These are phyloP conservation scores for Galleria mellonella DNA, from an alignment of 1,140 invertebrate species.

Conservation along the genomic window DNA sequence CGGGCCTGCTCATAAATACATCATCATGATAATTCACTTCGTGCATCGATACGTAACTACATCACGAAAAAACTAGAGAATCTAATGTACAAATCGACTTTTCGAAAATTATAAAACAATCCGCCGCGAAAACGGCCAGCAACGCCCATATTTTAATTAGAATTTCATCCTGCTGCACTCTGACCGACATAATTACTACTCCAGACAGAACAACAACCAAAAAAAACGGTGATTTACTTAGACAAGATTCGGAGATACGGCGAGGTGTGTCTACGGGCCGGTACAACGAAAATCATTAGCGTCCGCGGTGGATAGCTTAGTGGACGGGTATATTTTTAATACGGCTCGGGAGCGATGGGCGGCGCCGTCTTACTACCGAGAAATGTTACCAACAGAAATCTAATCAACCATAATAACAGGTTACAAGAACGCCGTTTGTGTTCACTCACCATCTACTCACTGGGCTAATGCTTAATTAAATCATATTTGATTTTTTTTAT, in stretches of 20 bases:
- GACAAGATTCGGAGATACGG: slow-evolving; percentile 61
- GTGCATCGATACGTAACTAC: slow-evolving; percentile 27
- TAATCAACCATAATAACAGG: slow-evolving; percentile 73
- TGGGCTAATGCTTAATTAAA: slow-evolving; percentile 69
- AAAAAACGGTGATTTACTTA: slow-evolving; percentile 69
- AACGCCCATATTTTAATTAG: slow-evolving; percentile 68
- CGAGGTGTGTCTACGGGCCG: slow-evolving; percentile 58
- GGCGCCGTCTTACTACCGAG: slow-evolving; percentile 66
- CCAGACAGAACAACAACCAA: slow-evolving; percentile 43
- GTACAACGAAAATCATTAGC: slow-evolving; percentile 73
- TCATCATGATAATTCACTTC: slow-evolving; percentile 50
- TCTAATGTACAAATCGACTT: neutral
- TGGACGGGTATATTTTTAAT: slow-evolving; percentile 70
- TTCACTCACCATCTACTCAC: slow-evolving; percentile 54
- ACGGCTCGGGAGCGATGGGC: slow-evolving; percentile 68
- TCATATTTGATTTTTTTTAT: slow-evolving; percentile 58
- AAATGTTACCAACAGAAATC: slow-evolving; percentile 72
- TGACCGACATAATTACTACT: slow-evolving; percentile 70
- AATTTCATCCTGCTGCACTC: slow-evolving; percentile 66
- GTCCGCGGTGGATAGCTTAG: slow-evolving; percentile 59
- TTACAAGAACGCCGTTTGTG: slow-evolving; percentile 63
- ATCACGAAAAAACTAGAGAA: slow-evolving; percentile 12
- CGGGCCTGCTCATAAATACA: slow-evolving; percentile 54
- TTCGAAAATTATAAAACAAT: slow-evolving; percentile 41
- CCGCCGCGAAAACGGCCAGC: slow-evolving; percentile 39